Conservation (phyloP, 1,140 invertebrate genomes). For the Magallana ariakensis region DNA sequence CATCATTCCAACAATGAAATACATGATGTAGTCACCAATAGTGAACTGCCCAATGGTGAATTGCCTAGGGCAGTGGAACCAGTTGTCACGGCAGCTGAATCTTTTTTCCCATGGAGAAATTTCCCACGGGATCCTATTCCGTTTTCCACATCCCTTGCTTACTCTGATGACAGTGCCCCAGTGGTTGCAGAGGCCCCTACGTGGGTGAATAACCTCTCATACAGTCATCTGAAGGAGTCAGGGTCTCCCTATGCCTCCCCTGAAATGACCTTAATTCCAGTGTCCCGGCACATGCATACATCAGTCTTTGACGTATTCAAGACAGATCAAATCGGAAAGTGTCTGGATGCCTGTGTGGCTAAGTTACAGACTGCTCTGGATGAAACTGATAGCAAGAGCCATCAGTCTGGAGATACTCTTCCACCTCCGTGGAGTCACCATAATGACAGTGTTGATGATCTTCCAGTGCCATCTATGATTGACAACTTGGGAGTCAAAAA, state of each 20-base stretch:
- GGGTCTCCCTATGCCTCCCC: constrained; percentile 75
- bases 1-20: not conserved
- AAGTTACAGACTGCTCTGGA: constrained; percentile 12
- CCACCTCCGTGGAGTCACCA: constrained; percentile 56
- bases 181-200: constrained; percentile 72
- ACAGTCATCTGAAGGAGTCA: constrained; percentile 71
- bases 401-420: constrained; percentile 1
- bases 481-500: constrained; percentile 62
- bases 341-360: not conserved
- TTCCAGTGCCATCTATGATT: constrained; percentile 51
- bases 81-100: constrained; percentile 70
- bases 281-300: constrained; percentile 50
- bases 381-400: constrained; percentile 1
- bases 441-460: constrained; percentile 45
- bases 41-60: not conserved
- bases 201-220: constrained; percentile 76
- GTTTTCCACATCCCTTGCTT: constrained; percentile 57
- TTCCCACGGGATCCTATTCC: constrained; percentile 65
- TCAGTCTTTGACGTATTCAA: constrained; percentile 71
- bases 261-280: constrained; percentile 67
- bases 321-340: not conserved
- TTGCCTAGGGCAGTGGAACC: constrained; percentile 4
- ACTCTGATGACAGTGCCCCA: constrained; percentile 67
- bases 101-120: constrained; percentile 74
- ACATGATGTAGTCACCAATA: not conserved